A percentile compares a stretch with the other conserved stretches of the same genome.
These are phyloP conservation scores for Nemoura dubitans DNA, from an alignment of 2,888 invertebrate species.

Conservation along the genomic window DNA sequence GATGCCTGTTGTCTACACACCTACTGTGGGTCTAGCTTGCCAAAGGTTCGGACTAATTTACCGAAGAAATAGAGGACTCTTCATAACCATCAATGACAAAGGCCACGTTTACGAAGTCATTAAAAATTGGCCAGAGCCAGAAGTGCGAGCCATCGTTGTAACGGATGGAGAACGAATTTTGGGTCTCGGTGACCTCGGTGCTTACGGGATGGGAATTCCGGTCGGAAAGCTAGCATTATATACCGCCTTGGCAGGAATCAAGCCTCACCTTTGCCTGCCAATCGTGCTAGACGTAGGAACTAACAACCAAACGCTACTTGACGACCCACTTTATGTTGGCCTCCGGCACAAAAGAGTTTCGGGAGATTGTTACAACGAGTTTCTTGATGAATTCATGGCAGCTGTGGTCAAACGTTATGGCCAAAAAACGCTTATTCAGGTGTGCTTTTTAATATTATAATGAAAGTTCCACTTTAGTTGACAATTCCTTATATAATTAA, in stretches of 20 bases:
- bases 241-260: conserved; percentile 96
- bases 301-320: conserved; percentile 86
- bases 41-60: conserved; percentile 97
- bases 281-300: conserved; percentile 95
- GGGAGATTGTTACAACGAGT: conserved; percentile 88
- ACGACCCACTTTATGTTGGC: conserved; percentile 96
- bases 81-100: conserved; percentile 94
- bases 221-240: conserved; percentile 96
- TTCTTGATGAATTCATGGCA: conserved; percentile 97
- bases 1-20: conserved; percentile 98
- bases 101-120: conserved; percentile 92
- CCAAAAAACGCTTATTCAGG: conserved; percentile 82
- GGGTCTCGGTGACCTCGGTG: conserved; percentile 95
- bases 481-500: neutral
- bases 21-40: conserved; percentile 96
- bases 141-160: conserved; percentile 88
- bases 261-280: conserved; percentile 93
- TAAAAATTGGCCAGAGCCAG: conserved; percentile 90
- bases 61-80: conserved; percentile 92
- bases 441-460: neutral
- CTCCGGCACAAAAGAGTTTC: conserved; percentile 84
- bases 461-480: neutral
- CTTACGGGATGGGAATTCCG: conserved; percentile 98
- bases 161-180: conserved; percentile 98
- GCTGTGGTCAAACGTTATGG: conserved; percentile 88